Evolutionary conservation across 2,113 vertebrate species (phyloP).

Genomic region (Girardinichthys multiradiatus): DNA sequence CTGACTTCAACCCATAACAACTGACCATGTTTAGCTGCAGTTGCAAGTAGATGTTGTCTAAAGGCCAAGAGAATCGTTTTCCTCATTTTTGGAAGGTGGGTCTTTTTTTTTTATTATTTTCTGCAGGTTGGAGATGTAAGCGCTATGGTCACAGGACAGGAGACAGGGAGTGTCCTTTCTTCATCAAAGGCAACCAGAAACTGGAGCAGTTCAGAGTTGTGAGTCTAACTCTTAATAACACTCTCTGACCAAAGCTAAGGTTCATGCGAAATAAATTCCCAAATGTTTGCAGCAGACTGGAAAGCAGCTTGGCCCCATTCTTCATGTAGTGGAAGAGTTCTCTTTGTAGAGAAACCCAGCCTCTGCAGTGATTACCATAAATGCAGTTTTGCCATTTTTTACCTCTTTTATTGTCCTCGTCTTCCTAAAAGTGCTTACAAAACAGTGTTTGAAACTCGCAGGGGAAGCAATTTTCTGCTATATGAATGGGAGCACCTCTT

Average conservation of each 20-base stretch:
- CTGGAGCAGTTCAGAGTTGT: constrained; percentile 98
- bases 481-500: background rate
- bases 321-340: constrained; percentile 21
- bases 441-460: constrained; percentile 12
- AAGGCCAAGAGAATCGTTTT: background rate
- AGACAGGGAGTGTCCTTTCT: constrained; percentile 95
- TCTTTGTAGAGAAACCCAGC: constrained; percentile 22
- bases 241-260: background rate
- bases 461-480: background rate
- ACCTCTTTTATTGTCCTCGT: constrained; percentile 29
- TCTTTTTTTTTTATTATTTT: background rate
- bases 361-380: constrained; percentile 70
- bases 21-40: background rate
- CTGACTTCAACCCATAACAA: too few relatives aligned
- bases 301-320: background rate
- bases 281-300: constrained; percentile 37
- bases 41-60: too few relatives aligned
- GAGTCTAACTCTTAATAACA: constrained; percentile 64
- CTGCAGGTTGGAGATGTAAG: constrained; percentile 95
- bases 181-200: constrained; percentile 98
- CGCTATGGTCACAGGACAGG: constrained; percentile 95
- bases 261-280: background rate
- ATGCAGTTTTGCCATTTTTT: constrained; percentile 60
- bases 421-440: constrained; percentile 39
- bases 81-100: too few relatives aligned